Base-by-base conservation (phyloP, 2,888 invertebrate genomes). In the Monochamus alternatus region DNA sequence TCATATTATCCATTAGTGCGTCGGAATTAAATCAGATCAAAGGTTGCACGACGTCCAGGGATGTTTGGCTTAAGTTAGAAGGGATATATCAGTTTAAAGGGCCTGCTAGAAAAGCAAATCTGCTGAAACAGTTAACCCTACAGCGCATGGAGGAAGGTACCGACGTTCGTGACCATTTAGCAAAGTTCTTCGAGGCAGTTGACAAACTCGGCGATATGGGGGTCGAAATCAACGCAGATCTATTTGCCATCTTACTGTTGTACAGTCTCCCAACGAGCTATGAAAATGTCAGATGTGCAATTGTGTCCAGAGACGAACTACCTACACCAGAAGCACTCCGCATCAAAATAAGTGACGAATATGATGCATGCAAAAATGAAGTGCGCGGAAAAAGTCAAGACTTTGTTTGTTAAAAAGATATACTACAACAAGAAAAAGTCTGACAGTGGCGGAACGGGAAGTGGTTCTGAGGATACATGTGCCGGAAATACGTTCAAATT, bases 281-380 rank as follows among this genome's bases (percentile, higher is more conserved):
- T 62, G 86, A 88, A 62, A 87, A 85, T 52, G 87, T 87, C 76
- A 69, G 85, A 60, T 85, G 84, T 32, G 87, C 87, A 0, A 85
- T 88, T 3, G 86, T 88, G 76, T 84, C 87, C 2, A 78, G 86
- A 1, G 87, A 88, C 71, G 76, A 77, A 3, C 72, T 87, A 22
- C 86, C 86, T 1, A 69, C 38, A 1, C 82, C 84, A 2, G 85
- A 86, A 62, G 69, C 65, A 5, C 68, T 85, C 9, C 79, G 81
- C 62, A 78, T 84, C 87, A 86, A 86, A 83, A 83, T 85, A 5
- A 58, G 84, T 4, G 86, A 86, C 77, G 85, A 85, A 79, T 51
- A 12, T 32, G 83, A 80, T n/a, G 82, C 82, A 83, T 55, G 73
- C 3, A 75, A 74, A 75, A 74, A 75, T 52, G 82, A 75, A 59